Base-by-base conservation (phyloP, 2,797 vertebrate species). In the Parauchenoglanis ngamensis region DNA sequence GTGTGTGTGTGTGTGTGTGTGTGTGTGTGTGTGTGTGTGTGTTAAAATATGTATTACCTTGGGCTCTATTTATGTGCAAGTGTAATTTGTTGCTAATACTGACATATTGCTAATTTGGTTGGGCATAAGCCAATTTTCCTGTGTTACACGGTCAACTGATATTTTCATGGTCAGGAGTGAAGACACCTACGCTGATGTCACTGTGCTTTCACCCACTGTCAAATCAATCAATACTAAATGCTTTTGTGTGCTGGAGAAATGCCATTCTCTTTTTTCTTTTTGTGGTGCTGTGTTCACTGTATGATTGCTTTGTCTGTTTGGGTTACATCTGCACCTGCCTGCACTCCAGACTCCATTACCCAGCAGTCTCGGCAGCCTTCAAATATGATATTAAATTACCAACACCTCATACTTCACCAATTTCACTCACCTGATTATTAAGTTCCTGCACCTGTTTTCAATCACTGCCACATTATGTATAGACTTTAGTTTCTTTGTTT, bases 1-100 rank as follows among this genome's bases (percentile, higher is more conserved):
- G 67, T 57, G 35, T 87, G 73, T 73, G 8, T 87, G 40, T 70
- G 28, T 5, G 46, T 86, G 63, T 85, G 2, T 81, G 23, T 61
- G 19, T 78, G 46, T 77, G 31, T 83, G 84, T 83, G 59, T 83
- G 23, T 67, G 46, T 40, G 49, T 40, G 25, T 54, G n/a, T 44
- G 15, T 73, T 49, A 40, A 40, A 40, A 10, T 87, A 40, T 88
- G 7, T 5, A 4, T 12, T 23, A 17, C 13, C n/a, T 52, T 46
- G 31, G 3, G 79, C 5, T 63, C 21, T 63, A 63, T 52, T n/a
- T 28, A 6, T 81, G 40, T 57, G 17, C 49, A 54, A 7, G 4
- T 61, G 7, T 59, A 61, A 40, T 59, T 31, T 40, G 56, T 61
- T 61, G 19, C 4, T 49, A 46, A 75, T 75, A 19, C 68, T 70